Percentiles rank a stretch among this genome's conserved stretches.
These are phyloP conservation scores for Trichomalopsis sarcophagae DNA, from an alignment of 1,140 invertebrate genomes.

Conservation along the genomic window DNA sequence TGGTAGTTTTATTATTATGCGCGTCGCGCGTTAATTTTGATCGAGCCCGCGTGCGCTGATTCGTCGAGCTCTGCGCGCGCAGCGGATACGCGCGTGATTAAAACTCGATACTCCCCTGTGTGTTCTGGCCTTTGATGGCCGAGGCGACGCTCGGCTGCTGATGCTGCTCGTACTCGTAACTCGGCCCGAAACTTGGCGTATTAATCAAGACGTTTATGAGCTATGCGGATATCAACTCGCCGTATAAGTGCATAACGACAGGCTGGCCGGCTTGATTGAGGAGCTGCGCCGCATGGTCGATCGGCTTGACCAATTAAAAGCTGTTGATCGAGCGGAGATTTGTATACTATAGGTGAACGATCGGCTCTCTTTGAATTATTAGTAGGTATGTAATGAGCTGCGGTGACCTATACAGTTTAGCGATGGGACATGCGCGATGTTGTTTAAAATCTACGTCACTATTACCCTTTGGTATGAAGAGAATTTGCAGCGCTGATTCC, in stretches of 20 bases:
- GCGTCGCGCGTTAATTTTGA: background rate
- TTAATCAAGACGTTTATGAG: conserved; percentile 1
- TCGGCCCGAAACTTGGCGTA: background rate
- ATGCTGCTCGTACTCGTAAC: background rate
- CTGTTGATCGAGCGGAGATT: background rate
- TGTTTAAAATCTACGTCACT: background rate
- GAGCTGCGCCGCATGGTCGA: background rate
- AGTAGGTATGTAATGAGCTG: too few relatives aligned
- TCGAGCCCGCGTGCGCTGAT: background rate
- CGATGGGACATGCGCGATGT: background rate
- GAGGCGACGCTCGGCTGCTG: background rate
- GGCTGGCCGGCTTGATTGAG: background rate
- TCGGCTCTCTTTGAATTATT: too few relatives aligned
- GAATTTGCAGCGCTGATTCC: background rate
- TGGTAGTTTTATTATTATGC: conserved; percentile 24
- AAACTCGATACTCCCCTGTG: background rate
- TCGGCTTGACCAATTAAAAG: background rate
- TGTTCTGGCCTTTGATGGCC: background rate
- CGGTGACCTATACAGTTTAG: too few relatives aligned
- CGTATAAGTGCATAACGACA: background rate
- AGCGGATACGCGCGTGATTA: background rate
- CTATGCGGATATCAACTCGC: background rate
- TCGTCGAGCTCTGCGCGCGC: too few relatives aligned
- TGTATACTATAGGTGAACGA: too few relatives aligned
- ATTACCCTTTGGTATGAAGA: background rate